Evolutionary conservation across 2,888 invertebrate species (phyloP), one percentile per base, ranked within the genome.

Genomic region (Pseudeuparius sepicola): DNA sequence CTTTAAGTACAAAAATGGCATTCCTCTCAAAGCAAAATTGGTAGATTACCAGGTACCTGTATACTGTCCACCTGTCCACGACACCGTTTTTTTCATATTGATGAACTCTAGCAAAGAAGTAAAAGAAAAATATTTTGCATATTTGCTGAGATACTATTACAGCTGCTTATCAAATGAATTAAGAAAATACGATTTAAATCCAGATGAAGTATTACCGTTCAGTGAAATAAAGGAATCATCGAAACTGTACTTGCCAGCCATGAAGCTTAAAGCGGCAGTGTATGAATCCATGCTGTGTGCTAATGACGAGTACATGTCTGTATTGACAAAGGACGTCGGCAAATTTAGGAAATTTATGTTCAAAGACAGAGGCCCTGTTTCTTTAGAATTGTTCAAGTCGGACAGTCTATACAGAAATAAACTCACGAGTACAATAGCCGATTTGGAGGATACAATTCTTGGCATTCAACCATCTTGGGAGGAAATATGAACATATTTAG

Each of bases 41-140:
- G 38, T 60, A 4, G 59, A 60, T 45, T 61, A 50, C 39, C 58
- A 59, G 46, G 37, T 48, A 4, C 44, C 50, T n/a, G 42, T 55
- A 31, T 80, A 74, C 53, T 71, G 71, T 12, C 76, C 79, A 1
- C 73, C 76, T 1, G 70, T 73, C 12, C 63, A 74, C 14, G 81
- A 83, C 48, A 59, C 76, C 2, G 64, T 71, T 53, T 43, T 42
- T 24, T 42, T 54, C 11, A 30, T 55, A 12, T 49, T 49, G 28
- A 36, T 47, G 14, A 46, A 42, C 18, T 43, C 52, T 2, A 40
- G 45, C 17, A 39, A 41, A n/a, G 31, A 39, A 25, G 42, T 39
- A 1, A 39, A 53, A 34, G 39, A 42, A 15, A 37, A 45, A 17
- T 42, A 47, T 31, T 29, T 43, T 6, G 16, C 38, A 4, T 40